Evolutionary conservation across 2,113 vertebrate genomes (phyloP), one percentile per base, ranked within the genome.

Genomic region (Rhabdornis inornatus): DNA sequence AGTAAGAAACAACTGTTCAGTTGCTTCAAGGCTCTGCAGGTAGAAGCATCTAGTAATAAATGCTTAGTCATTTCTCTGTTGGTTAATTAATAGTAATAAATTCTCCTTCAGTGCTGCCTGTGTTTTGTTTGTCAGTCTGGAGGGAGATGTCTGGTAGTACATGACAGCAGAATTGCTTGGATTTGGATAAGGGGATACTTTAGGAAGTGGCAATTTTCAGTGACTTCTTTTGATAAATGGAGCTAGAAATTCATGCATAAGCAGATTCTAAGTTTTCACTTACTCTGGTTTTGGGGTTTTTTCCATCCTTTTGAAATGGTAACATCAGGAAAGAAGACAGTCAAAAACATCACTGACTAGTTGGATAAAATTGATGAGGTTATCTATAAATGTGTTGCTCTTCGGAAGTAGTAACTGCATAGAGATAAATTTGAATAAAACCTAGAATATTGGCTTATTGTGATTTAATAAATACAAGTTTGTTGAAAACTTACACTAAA

Each of bases 41-140:
- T 83, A 33, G 87, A 97, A 90, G 39, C 69, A 85, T 95, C 66
- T 39, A 35, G 91, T 91, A 85, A 81, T 87, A 95, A 90, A 84
- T 81, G 92, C 93, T 94, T 95, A 96, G 95, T 97, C 96, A 97
- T 96, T 87, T 95, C 77, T 95, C 47, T 78, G 77, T 22, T 95
- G 86, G 49, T 92, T 95, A 92, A 92, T 96, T 96, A 96, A 95
- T 94, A 92, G 71, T 71, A 69, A 87, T 61, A 42, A 52, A 50
- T 89, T 87, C 68, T 84, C 45, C 44, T 66, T 68, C 39, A 24
- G 7, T 35, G 74, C 77, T 92, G 87, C 37, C 35, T 78, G 68
- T 50, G 33, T 39, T 92, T 59, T 81, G 69, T 52, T 83, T 87
- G 50, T 47, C 47, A 39, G 16, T 56, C 35, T 80, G 72, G 57